Base-by-base conservation (phyloP, 2,113 vertebrate genomes). In the Dolichallabes microphthalmus region DNA sequence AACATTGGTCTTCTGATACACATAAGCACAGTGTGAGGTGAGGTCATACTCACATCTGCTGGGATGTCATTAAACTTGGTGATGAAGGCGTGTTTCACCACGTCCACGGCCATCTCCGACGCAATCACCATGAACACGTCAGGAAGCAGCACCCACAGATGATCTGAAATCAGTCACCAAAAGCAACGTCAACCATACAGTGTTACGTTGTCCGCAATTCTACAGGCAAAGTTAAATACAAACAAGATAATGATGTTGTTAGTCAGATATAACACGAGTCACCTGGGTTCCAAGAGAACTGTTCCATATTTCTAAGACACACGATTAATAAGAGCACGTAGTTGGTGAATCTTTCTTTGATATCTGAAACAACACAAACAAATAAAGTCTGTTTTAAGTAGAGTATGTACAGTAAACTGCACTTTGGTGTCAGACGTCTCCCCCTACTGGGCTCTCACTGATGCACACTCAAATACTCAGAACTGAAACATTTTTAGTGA, bases 1-100 rank as follows among this genome's bases (percentile, higher is more conserved):
- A 11, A n/a, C 25, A 58, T 58, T 20, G 17, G 19, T 58, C 57
- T 22, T 58, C 57, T 58, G 20, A 2, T 58, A 58, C 57, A 22
- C 19, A 19, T 20, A 8, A 58, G 20, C 45, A 45, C 7, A 45
- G 45, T 45, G 45, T 45, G 45, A 45, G 45, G 45, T 45, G 45
- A 45, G 45, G 45, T 68, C 77, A 25, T 92, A 95, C 97, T 94
- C 95, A 99, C 98, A 89, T 99, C 98, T 78, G 98, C 98, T 0
- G 97, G 99, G 91, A 99, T 98, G 94, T 99, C 98, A 86, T 99
- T 99, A 92, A 99, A 99, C 89, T 99, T 99, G 87, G 98, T 99
- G 93, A 99, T 99, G 91, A 99, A 99, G 86, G 98, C 98, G 13
- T 99, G 98, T 87, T 99, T 99, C 86, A 99, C 97, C 76, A 98